Base-by-base conservation (phyloP, 2,797 vertebrate species). In the Pangasius macronema region DNA sequence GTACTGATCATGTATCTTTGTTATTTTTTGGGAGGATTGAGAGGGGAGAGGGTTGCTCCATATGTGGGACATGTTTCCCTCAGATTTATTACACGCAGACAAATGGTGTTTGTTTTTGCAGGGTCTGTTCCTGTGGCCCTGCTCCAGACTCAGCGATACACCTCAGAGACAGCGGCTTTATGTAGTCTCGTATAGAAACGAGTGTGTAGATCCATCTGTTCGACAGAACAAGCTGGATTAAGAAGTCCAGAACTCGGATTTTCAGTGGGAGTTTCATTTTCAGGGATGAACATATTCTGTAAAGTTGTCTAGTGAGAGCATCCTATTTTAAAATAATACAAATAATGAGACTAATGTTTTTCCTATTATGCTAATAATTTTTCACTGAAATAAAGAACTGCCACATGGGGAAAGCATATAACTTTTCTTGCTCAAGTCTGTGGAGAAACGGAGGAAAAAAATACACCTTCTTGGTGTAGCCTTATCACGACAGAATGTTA, bases 21-120 rank as follows among this genome's bases (percentile, higher is more conserved):
- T 86, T 86, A 57, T 87, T 86, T 90, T 91, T 80, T 87, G 18
- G 51, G 55, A 13, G 55, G 53, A 33, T 67, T 75, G 46, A 49
- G 72, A 63, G 27, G 27, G 42, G 79, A 51, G 49, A 53, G 76
- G 86, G 61, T 79, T 68, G 75, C 77, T 79, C 70, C 20, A 49
- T 85, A 86, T 89, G 84, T 86, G 82, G 82, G 76, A 83, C 72
- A 70, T 65, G 73, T 86, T 90, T 86, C 72, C 70, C 49, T 86
- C 83, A 85, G 88, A 88, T 91, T 88, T 91, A 90, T 89, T 86
- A 83, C 86, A 89, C 27, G 70, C 65, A 85, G 89, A 90, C 90
- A 91, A 91, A 91, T 89, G 87, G 87, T 88, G 86, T 90, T 90
- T 90, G 89, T 89, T 90, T 88, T 88, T 89, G 86, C 81, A 87